These are phyloP conservation scores for Poecilia velifera DNA, from an alignment of 2,797 vertebrate species.

Conservation along the genomic window DNA sequence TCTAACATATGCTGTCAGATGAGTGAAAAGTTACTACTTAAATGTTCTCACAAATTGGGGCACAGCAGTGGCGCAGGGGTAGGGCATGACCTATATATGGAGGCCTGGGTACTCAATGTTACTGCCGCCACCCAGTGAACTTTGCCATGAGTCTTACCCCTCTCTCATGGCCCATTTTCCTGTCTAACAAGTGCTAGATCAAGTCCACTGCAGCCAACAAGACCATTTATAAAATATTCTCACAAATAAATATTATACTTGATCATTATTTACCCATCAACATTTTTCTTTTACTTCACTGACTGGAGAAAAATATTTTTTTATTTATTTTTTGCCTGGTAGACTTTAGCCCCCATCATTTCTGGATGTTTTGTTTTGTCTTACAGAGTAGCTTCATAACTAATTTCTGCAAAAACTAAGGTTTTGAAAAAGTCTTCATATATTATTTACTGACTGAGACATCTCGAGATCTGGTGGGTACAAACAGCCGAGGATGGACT, in stretches of 20 bases:
- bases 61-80: too few relatives aligned
- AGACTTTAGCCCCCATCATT: not conserved
- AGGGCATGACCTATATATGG: too few relatives aligned
- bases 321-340: not conserved
- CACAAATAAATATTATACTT: not conserved
- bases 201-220: too few relatives aligned
- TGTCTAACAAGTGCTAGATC: too few relatives aligned
- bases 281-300: not conserved
- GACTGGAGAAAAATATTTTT: not conserved
- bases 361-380: not conserved
- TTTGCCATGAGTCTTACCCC: too few relatives aligned
- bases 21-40: not conserved
- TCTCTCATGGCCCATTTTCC: too few relatives aligned
- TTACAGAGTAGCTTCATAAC: not conserved
- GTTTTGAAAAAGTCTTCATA: not conserved
- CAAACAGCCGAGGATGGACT: not conserved
- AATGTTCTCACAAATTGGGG: not conserved
- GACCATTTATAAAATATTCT: not conserved
- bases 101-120: too few relatives aligned
- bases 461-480: not conserved
- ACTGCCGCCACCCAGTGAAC: too few relatives aligned
- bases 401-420: not conserved
- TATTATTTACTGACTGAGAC: not conserved
- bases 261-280: not conserved
- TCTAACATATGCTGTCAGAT: not conserved